phyloP scores from a whole-genome alignment of 1,140 invertebrate species.

The Hyphantria cunea region DNA sequence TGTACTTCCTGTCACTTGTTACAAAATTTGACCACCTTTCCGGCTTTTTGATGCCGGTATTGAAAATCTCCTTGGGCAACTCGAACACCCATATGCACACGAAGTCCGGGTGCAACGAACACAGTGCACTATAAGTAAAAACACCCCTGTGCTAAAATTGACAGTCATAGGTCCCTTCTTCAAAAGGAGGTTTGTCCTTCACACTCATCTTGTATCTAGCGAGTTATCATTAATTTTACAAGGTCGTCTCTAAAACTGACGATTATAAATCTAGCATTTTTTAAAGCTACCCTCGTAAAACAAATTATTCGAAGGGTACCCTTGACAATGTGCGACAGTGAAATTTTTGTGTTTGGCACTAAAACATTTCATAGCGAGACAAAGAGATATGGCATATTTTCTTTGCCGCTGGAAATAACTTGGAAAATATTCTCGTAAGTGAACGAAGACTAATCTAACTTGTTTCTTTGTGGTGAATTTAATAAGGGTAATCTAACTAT shows the following conservation, averaged over 20 bases:
- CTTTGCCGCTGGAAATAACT: slow-evolving; percentile 61
- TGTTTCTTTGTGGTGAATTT: background rate
- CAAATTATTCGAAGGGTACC: background rate
- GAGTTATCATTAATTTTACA: background rate
- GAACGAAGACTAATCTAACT: background rate
- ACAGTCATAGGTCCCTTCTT: no score
- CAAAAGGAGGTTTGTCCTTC: no score
- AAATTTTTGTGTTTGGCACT: slow-evolving; percentile 65
- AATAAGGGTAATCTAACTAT: no score
- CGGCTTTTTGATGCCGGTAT: no score
- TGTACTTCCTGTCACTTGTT: no score
- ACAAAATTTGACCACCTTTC: no score
- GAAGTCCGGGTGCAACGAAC: no score
- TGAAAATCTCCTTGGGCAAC: no score
- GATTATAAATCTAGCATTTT: background rate
- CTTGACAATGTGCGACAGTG: slow-evolving; percentile 46
- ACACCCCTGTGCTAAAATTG: no score
- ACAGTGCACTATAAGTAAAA: no score
- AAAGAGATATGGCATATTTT: slow-evolving; percentile 49
- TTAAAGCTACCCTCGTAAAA: background rate
- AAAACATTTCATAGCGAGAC: slow-evolving; percentile 50
- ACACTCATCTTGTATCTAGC: no score
- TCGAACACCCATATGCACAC: no score
- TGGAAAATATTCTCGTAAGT: slow-evolving; percentile 76
- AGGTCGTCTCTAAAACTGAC: background rate